Base-by-base conservation (phyloP, 2,888 invertebrate species). In the Ramazzottius varieornatus region DNA sequence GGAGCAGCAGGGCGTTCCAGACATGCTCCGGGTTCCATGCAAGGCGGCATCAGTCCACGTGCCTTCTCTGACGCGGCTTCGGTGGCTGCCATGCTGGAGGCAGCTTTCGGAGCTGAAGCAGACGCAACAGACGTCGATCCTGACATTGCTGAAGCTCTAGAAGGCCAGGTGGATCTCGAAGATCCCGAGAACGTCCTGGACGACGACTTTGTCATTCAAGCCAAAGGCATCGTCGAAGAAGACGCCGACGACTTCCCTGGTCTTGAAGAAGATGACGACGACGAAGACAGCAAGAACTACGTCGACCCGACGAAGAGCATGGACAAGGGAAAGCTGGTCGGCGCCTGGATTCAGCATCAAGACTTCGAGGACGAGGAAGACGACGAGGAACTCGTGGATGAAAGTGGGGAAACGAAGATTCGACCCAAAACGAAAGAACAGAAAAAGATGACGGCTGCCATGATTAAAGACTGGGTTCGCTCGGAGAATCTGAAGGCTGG, bases 111-210 rank as follows among this genome's bases (percentile, higher is more conserved):
- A 16, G 54, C 13, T 24, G 54, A 29, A 13, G n/a, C 54, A 4
- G 54, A 24, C 24, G 54, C 20, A 8, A 20, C 73, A 29, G 75
- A 91, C 73, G 78, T 89, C 76, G 94, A 94, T 75, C 89, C 92
- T 0, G 94, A 94, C 72, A 80, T 94, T 34, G 84, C 91, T 0
- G 92, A 89, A 2, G 91, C 89, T 0, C 79, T 94, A 76, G 93
- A 93, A 73, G 90, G 90, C 68, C 92, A 92, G 76, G 92, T 88
- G 74, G 83, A 91, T 66, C 88, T 81, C 72, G 83, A 84, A 1
- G 82, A 89, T 75, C 86, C 87, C 0, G 82, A 86, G 0, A 89
- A 90, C 77, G 76, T 83, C 69, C 76, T 96, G 1, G 93, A 93
- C 70, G 94, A 96, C 75, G 86, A 96, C 78, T 94, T 96, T 74